Base-by-base conservation (phyloP, 53 echinoderm and acorn worm genomes). In the Temnopleurus reevesii region DNA sequence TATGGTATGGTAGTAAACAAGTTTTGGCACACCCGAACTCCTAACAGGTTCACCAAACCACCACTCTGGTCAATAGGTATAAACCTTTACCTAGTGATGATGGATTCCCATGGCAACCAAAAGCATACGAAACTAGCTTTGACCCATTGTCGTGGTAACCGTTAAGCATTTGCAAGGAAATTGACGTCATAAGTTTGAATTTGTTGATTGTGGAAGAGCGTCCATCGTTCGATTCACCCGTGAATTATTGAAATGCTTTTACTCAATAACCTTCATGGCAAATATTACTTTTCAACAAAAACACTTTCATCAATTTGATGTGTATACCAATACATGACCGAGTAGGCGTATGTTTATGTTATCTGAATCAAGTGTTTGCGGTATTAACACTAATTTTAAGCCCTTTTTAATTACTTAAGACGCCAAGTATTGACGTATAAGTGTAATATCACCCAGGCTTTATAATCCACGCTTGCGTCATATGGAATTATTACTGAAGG, bases 101-200 rank as follows among this genome's bases (percentile, higher is more conserved):
- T 12, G 21, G 21, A 71, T 71, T 36, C n/a, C 71, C 71, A 71
- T 71, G 71, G 71, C 71, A 71, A 71, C 71, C 8, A 38, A 34
- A 71, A 71, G 21, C 41, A 71, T 23, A 27, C 41, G 71, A 71
- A 38, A 30, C 71, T 36, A n/a, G 43, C 71, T 2, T 71, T 41
- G 71, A 71, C 41, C 38, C 71, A 71, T 71, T 41, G 71, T 71
- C 71, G 8, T 71, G 71, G 71, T 21, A 41, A 71, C 71, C 71
- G 41, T 71, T 71, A 21, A 71, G 36, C 21, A 36, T 71, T 71
- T 71, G 21, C 21, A 21, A 41, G 10, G 28, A 71, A 38, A 71
- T 71, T 71, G 71, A 71, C 71, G 71, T 71, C 71, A 71, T 41
- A 71, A 71, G 36, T 71, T 71, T 1, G 6, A 71, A 71, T 71